Percentiles rank a stretch among this genome's conserved stretches.
phyloP scores from a whole-genome alignment of 2,113 vertebrate genomes.

The Chitala chitala region DNA sequence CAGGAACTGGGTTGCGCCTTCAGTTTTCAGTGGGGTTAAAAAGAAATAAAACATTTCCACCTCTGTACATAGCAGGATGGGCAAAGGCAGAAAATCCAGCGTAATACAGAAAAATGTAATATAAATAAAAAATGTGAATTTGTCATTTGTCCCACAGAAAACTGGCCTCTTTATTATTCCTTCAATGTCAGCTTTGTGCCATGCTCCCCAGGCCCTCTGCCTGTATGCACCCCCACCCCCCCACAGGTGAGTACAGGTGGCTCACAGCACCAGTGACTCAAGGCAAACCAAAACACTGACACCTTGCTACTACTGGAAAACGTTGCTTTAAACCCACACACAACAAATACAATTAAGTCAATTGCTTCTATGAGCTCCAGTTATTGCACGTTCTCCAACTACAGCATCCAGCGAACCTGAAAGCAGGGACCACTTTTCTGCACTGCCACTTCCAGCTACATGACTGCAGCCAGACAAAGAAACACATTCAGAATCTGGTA shows the following conservation, averaged over 20 bases:
- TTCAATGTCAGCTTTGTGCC: not conserved
- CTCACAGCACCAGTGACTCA: not conserved
- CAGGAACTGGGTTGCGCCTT: slow-evolving; percentile 26
- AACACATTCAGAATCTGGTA: not conserved
- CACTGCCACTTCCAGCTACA: not conserved
- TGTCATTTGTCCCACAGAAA: too few relatives aligned
- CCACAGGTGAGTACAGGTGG: not conserved
- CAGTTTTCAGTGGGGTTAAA: slow-evolving; percentile 27
- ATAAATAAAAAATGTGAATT: not conserved
- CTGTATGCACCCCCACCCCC: not conserved
- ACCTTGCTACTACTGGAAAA: not conserved
- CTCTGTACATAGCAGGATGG: slow-evolving; percentile 16
- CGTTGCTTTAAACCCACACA: not conserved
- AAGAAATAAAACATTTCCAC: slow-evolving; percentile 35
- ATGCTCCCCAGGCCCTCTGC: not conserved
- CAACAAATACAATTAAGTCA: not conserved
- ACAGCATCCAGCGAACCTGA: not conserved
- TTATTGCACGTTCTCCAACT: too few relatives aligned
- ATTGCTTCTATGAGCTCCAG: too few relatives aligned
- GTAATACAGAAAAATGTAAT: not conserved
- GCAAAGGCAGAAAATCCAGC: slow-evolving; percentile 22
- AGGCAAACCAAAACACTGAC: not conserved
- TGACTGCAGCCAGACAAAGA: not conserved
- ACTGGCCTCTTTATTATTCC: not conserved
- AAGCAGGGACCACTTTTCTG: not conserved